These are phyloP conservation scores for Hypotaenidia okinawae DNA, from an alignment of 2,797 vertebrate genomes.

Conservation along the genomic window DNA sequence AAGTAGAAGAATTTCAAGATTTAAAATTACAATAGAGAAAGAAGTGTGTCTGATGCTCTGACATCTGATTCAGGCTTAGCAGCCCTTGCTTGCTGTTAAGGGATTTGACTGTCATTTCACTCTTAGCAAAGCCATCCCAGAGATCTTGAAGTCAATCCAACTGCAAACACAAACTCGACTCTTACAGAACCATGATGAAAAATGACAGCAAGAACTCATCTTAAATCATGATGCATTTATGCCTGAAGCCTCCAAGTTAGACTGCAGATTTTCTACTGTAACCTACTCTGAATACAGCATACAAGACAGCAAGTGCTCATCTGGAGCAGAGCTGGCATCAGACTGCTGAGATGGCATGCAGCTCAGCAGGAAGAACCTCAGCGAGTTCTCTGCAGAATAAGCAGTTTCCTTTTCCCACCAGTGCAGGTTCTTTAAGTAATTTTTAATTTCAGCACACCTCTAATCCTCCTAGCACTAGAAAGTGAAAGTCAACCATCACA, in stretches of 20 bases:
- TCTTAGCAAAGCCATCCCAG: background rate
- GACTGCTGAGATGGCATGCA: background rate
- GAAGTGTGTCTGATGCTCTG: background rate
- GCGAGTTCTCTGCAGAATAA: background rate
- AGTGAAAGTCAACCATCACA: background rate
- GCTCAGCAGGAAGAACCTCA: background rate
- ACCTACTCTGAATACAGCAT: background rate
- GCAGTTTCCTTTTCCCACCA: background rate
- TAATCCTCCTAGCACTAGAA: background rate
- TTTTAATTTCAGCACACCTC: background rate
- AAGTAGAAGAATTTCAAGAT: background rate
- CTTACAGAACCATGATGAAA: background rate
- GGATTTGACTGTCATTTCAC: background rate
- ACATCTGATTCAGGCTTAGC: background rate
- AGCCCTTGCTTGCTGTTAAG: background rate
- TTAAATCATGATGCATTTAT: background rate
- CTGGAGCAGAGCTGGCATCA: background rate
- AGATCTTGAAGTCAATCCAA: background rate
- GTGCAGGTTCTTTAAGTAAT: background rate
- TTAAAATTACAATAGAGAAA: background rate
- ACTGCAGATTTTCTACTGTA: background rate
- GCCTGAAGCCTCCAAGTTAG: background rate
- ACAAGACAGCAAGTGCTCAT: background rate
- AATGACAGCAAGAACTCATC: background rate
- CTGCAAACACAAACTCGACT: background rate